Base-by-base conservation (phyloP, 2,888 invertebrate genomes). In the Sycophila texana region DNA sequence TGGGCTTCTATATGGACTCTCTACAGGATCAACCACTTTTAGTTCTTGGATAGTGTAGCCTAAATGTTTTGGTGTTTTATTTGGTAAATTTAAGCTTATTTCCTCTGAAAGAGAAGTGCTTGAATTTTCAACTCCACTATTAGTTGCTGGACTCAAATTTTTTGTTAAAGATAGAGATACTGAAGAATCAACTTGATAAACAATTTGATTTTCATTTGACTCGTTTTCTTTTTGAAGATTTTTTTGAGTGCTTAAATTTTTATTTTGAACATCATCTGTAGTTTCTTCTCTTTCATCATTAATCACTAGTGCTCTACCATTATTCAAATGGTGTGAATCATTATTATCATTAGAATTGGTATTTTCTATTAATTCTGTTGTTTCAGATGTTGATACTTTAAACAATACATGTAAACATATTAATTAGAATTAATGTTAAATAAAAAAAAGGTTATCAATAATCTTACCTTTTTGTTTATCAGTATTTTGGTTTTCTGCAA, bases 1-100 rank as follows among this genome's bases (percentile, higher is more conserved):
- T 47, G 76, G 70, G 16, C 63, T 76, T 61, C 3, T 61, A 14
- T 7, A 71, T n/a, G 26, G n/a, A 61, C 26, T 30, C 10, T n/a
- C 61, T n/a, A 30, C 16, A 30, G 39, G 30, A 30, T 61, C 61
- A 30, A 39, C n/a, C 30, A 61, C n/a, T 30, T 22, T 61, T 7
- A 26, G 22, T n/a, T 61, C 61, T 16, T 26, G 61, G 10, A 22
- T 61, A 30, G 26, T 61, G 61, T 61, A 61, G 1, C 30, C 5
- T 4, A 47, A 12, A 13, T 30, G 63, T 30, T 63, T 63, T 4
- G 63, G 63, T 16, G 63, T 63, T 47, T 63, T 63, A 10, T 47
- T n/a, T 13, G 47, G 63, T 39, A 18, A 18, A 47, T 18, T 18
- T 13, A 12, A 16, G 47, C 47, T 12, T 30, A n/a, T 12, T 12